Base-by-base conservation (phyloP, 2,888 invertebrate genomes). In the Steromphala cineraria region DNA sequence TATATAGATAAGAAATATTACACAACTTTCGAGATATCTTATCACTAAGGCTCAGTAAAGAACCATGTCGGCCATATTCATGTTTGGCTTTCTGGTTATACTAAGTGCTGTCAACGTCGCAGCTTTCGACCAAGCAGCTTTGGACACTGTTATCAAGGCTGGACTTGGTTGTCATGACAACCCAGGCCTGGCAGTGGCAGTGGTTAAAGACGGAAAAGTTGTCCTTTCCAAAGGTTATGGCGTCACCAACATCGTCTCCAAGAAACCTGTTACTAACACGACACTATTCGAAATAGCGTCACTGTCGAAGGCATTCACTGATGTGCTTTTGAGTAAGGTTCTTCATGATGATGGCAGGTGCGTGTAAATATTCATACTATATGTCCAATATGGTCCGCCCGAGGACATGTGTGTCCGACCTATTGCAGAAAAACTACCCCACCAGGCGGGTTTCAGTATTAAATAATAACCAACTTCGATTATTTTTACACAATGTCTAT, bases 271-370 rank as follows among this genome's bases (percentile, higher is more conserved):
- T 2, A 84, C 86, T 4, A 87, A 85, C 46, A 78, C 79, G 31
- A 88, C 88, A 0, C 55, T 87, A 71, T 89, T 89, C 79, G 85
- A 86, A n/a, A 83, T 89, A 5, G 88, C 87, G 2, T 87, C 87
- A 21, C 67, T 89, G 40, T 84, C 87, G 0, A 87, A 89, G 71
- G 83, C 84, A 2, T 89, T 89, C 80, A 83, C 88, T 1, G 83
- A 85, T 15, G 83, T 86, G 0, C 67, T 89, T 46, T 62, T 89
- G 10, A 67, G 86, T 28, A 86, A 87, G 67, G 82, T 85, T 2
- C 80, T 89, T 17, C 36, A 78, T 19, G 46, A 46, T 46, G 46
- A 46, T 13, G 46, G 46, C 46, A 46, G 46, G 46, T 46, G 46
- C 46, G 46, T 46, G 13, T 46, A 10, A 10, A n/a, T n/a, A n/a